Percentiles rank a stretch among this genome's conserved stretches.
phyloP scores from a whole-genome alignment of 2,888 invertebrate genomes.

The Tetramorium bicarinatum region DNA sequence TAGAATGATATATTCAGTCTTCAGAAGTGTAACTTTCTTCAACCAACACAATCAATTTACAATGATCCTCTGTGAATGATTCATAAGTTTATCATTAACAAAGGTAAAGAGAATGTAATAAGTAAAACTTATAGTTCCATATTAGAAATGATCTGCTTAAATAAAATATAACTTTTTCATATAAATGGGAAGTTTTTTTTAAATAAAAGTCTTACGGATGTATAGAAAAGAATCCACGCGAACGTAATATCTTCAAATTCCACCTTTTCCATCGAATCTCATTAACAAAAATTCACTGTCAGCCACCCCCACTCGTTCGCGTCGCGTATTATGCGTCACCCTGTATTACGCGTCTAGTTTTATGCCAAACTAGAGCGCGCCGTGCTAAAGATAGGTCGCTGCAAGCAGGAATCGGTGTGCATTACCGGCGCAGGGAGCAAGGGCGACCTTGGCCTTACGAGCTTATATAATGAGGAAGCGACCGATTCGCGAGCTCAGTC shows the following conservation, averaged over 20 bases:
- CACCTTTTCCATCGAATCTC: background rate
- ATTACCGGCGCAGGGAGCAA: constrained; percentile 73
- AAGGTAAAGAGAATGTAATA: background rate
- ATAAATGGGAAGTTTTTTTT: background rate
- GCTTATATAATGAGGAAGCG: constrained; percentile 82
- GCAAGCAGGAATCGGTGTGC: constrained; percentile 68
- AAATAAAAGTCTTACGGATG: background rate
- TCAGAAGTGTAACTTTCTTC: background rate
- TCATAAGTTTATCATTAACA: background rate
- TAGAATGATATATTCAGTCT: background rate
- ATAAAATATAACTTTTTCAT: background rate
- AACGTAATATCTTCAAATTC: background rate
- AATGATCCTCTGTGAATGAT: background rate
- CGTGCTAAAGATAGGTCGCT: constrained; percentile 81
- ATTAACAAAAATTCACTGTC: constrained; percentile 32
- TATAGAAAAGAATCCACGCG: background rate
- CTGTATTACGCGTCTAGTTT: constrained; percentile 46
- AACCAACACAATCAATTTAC: background rate
- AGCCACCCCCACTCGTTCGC: constrained; percentile 13
- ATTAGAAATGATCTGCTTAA: background rate
- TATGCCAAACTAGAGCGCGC: constrained; percentile 73
- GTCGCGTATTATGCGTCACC: constrained; percentile 37
- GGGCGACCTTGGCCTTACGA: constrained; percentile 83
- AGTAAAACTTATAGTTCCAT: background rate
- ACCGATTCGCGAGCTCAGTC: constrained; percentile 77